phyloP scores from a whole-genome alignment of 1,140 invertebrate genomes.

The Pogonognathellus flavescens region DNA sequence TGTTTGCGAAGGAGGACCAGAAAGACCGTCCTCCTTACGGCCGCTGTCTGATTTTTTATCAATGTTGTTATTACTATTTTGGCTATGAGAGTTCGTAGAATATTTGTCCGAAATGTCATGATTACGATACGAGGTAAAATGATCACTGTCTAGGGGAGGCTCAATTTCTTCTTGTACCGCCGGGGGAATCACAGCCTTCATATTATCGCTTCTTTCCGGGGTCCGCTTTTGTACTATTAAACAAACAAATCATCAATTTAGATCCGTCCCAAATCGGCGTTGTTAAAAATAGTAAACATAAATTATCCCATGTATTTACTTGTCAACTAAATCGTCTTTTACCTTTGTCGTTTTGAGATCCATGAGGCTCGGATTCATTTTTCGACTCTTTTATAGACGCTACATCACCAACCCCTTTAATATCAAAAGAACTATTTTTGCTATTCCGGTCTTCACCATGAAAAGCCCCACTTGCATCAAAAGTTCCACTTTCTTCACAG shows the following conservation, averaged over 20 bases:
- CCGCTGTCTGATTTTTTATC: slow-evolving; percentile 43
- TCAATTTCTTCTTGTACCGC: slow-evolving; percentile 62
- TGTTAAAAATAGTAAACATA: no score
- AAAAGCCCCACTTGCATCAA: slow-evolving; percentile 88
- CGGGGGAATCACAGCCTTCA: slow-evolving; percentile 64
- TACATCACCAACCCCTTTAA: slow-evolving; percentile 36
- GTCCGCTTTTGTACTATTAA: slow-evolving; percentile 66
- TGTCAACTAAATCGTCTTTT: neutral
- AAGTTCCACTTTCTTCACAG: slow-evolving; percentile 84
- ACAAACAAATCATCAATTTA: neutral
- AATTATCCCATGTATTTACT: no score
- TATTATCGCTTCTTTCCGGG: slow-evolving; percentile 58
- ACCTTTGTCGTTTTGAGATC: slow-evolving; percentile 67
- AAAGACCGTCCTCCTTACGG: slow-evolving; percentile 26
- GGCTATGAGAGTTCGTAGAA: slow-evolving; percentile 31
- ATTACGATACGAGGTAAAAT: slow-evolving; percentile 36
- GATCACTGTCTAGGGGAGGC: slow-evolving; percentile 43
- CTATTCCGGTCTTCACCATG: slow-evolving; percentile 75
- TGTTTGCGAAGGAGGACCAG: slow-evolving; percentile 68
- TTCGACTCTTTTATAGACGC: slow-evolving; percentile 52
- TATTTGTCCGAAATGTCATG: slow-evolving; percentile 52
- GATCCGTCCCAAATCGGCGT: no score
- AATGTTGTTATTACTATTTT: slow-evolving; percentile 20
- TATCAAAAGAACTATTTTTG: slow-evolving; percentile 71
- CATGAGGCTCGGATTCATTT: slow-evolving; percentile 65